Percentiles rank a stretch among this genome's conserved stretches.
These are phyloP conservation scores for Phaonia tiefii DNA, from an alignment of 2,888 invertebrate species.

Conservation along the genomic window DNA sequence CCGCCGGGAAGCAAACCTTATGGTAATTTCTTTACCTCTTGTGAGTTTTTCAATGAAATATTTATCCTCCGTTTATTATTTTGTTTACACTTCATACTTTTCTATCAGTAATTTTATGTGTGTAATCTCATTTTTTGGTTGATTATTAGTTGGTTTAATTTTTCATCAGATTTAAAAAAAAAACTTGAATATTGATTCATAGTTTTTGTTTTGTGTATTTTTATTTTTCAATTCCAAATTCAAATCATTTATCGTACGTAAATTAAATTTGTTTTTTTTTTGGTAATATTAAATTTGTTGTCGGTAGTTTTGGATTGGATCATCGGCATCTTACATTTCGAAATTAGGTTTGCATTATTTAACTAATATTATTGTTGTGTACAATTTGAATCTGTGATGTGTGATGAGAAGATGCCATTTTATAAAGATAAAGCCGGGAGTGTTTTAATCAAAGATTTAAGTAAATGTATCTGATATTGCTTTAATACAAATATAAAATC, in stretches of 20 bases:
- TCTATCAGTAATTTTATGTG: conserved; percentile 63
- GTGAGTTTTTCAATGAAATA: conserved; percentile 79
- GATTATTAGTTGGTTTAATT: conserved; percentile 48
- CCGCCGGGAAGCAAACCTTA: conserved; percentile 96
- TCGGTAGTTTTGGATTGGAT: conserved; percentile 7
- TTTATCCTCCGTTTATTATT: conserved; percentile 69
- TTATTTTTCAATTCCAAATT: background rate
- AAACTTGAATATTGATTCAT: conserved; percentile 32
- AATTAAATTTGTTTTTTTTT: conserved; percentile 2
- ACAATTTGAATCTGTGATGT: conserved; percentile 32
- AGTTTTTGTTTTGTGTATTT: conserved; percentile 8
- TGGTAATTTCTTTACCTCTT: conserved; percentile 84
- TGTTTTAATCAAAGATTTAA: too few species aligned
- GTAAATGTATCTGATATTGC: too few species aligned
- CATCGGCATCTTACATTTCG: conserved; percentile 5
- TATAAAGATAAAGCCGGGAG: too few species aligned
- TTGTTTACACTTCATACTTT: conserved; percentile 50
- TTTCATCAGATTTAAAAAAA: too few species aligned
- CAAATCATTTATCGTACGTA: background rate
- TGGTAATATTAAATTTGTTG: conserved; percentile 2
- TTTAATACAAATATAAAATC: too few species aligned
- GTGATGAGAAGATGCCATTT: background rate
- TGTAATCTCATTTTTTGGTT: conserved; percentile 59
- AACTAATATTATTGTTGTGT: background rate
- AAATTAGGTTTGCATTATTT: background rate